Evolutionary conservation across 2,113 vertebrate genomes (phyloP).

Genomic region (Drymodes brunneopygia): DNA sequence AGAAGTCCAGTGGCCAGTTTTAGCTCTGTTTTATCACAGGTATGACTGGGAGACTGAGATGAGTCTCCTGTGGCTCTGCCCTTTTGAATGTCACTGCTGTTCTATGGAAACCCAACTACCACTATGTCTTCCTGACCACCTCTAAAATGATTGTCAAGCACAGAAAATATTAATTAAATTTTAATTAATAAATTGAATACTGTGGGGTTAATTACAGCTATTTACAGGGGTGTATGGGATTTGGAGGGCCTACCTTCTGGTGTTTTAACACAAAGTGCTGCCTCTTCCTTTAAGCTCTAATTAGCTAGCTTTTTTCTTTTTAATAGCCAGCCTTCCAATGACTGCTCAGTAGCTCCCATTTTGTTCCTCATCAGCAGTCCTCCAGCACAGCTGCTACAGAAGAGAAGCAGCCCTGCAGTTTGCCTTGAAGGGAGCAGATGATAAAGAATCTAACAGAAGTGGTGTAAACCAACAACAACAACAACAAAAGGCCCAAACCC

Average conservation of each 20-base stretch:
- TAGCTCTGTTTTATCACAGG: background rate
- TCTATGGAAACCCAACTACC: background rate
- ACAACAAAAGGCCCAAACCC: too few relatives aligned
- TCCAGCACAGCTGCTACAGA: conserved; percentile 30
- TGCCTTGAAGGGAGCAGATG: conserved; percentile 1
- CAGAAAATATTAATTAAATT: conserved; percentile 58
- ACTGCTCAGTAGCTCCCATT: conserved; percentile 14
- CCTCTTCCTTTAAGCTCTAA: conserved; percentile 35
- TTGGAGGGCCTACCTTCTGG: conserved; percentile 41
- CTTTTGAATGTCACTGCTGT: background rate
- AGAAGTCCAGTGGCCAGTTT: background rate
- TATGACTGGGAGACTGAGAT: background rate
- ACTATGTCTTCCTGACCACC: background rate
- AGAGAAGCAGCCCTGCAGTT: background rate
- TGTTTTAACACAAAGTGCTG: conserved; percentile 24
- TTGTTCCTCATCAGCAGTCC: conserved; percentile 28
- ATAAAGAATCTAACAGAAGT: conserved; percentile 7
- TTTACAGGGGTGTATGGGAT: conserved; percentile 22
- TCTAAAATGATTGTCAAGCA: background rate
- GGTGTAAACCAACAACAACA: background rate
- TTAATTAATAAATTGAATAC: conserved; percentile 61
- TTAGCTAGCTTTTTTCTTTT: conserved; percentile 8
- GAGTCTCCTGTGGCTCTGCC: background rate
- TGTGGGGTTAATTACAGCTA: conserved; percentile 37
- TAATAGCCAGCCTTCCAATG: background rate